phyloP scores from a whole-genome alignment of 2,888 invertebrate genomes.

The Epiblema foenella region DNA sequence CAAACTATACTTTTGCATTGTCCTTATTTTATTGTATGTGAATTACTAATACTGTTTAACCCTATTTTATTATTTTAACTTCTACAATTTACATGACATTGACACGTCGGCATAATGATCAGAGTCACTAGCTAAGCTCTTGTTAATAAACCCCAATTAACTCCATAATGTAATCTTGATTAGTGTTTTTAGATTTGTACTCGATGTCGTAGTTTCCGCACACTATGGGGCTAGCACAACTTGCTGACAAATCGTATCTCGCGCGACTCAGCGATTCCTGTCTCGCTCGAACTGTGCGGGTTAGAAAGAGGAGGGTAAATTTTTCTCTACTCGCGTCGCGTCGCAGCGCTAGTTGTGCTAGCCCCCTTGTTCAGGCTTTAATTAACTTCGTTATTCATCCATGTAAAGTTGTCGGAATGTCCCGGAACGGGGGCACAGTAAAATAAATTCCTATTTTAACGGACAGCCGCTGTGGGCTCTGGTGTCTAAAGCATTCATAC shows the following conservation, averaged over 20 bases:
- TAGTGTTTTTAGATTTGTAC: constrained; percentile 30
- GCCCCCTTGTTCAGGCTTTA: constrained; percentile 34
- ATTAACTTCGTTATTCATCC: constrained; percentile 37
- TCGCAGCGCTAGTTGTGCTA: too few relatives aligned
- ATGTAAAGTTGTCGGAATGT: constrained; percentile 32
- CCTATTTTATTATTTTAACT: not conserved
- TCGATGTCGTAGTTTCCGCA: constrained; percentile 12
- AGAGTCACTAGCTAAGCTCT: not conserved
- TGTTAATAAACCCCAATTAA: constrained; percentile 21
- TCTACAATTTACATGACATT: too few relatives aligned
- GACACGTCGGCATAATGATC: not conserved
- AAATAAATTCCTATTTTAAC: constrained; percentile 34
- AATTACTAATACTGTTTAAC: not conserved
- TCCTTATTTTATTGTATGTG: not conserved
- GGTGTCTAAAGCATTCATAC: constrained; percentile 4
- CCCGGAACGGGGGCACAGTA: constrained; percentile 3
- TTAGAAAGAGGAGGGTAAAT: too few relatives aligned
- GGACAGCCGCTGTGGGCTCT: constrained; percentile 6
- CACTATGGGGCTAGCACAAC: too few relatives aligned
- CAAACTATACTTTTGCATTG: not conserved
- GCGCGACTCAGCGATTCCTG: too few relatives aligned
- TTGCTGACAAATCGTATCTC: too few relatives aligned
- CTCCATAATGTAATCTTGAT: constrained; percentile 18
- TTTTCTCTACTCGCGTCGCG: too few relatives aligned
- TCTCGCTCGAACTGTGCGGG: too few relatives aligned